Evolutionary conservation across 2,888 invertebrate species (phyloP).

Genomic region (Heliconius ethilla): DNA sequence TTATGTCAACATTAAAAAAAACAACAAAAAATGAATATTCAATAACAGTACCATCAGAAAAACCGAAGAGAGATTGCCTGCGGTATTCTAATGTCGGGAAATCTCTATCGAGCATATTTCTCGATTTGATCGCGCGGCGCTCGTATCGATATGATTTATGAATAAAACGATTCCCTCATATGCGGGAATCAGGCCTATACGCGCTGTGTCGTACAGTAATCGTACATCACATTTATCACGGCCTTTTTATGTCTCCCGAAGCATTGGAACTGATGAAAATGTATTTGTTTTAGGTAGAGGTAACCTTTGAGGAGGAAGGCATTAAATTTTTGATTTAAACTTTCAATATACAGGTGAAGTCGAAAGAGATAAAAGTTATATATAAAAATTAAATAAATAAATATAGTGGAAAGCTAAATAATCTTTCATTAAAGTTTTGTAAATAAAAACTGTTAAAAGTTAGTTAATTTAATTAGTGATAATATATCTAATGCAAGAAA

Average conservation of each 20-base stretch:
- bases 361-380: background rate
- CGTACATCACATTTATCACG: slow-evolving; percentile 54
- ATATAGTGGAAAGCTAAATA: too few relatives aligned
- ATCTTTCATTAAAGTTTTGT: too few relatives aligned
- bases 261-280: slow-evolving; percentile 49
- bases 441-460: too few relatives aligned
- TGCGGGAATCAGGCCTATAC: slow-evolving; percentile 17
- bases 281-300: slow-evolving; percentile 27
- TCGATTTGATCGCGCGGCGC: slow-evolving; percentile 59
- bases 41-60: slow-evolving; percentile 37
- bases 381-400: background rate
- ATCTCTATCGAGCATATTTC: slow-evolving; percentile 65
- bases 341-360: background rate
- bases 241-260: slow-evolving; percentile 55
- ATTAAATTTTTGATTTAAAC: background rate
- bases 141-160: slow-evolving; percentile 63
- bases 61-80: slow-evolving; percentile 36
- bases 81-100: slow-evolving; percentile 53
- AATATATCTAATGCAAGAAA: background rate
- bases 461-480: background rate
- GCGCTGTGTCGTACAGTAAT: slow-evolving; percentile 43
- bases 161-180: slow-evolving; percentile 49
- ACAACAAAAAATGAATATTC: slow-evolving; percentile 35
- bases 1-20: background rate
- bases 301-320: too few relatives aligned